phyloP scores from a whole-genome alignment of 2,888 invertebrate species.

The Cataglyphis rosenhaueri region DNA sequence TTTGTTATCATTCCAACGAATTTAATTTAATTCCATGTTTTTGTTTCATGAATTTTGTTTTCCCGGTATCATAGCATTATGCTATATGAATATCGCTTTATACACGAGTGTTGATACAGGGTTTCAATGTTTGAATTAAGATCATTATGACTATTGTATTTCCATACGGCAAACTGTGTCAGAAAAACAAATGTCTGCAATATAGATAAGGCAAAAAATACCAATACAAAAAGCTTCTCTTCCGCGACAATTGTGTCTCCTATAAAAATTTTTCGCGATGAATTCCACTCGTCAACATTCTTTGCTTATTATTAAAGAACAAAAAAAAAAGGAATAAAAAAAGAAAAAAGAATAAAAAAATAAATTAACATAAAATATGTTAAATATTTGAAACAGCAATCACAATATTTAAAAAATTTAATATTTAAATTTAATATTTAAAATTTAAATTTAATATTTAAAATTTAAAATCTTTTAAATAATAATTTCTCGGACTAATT shows the following conservation, averaged over 20 bases:
- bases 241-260: background rate
- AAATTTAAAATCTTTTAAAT: background rate
- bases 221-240: background rate
- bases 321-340: background rate
- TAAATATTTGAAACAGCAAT: background rate
- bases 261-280: background rate
- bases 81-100: background rate
- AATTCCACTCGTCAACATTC: background rate
- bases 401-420: background rate
- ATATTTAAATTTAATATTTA: background rate
- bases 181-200: conserved; percentile 30
- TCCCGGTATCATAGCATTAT: background rate
- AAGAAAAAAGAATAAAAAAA: background rate
- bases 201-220: conserved; percentile 2
- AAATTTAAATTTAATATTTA: background rate
- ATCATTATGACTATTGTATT: conserved; percentile 18
- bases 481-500: background rate
- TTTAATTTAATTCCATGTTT: conserved; percentile 17
- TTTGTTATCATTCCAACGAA: background rate
- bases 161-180: conserved; percentile 16
- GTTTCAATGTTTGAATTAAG: conserved; percentile 7
- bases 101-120: background rate
- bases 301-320: background rate
- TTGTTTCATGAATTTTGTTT: conserved; percentile 10
- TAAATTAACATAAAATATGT: background rate